A percentile compares a stretch with the other conserved stretches of the same genome.
phyloP scores from a whole-genome alignment of 2,113 vertebrate genomes.

The Craseonycteris thonglongyai region DNA sequence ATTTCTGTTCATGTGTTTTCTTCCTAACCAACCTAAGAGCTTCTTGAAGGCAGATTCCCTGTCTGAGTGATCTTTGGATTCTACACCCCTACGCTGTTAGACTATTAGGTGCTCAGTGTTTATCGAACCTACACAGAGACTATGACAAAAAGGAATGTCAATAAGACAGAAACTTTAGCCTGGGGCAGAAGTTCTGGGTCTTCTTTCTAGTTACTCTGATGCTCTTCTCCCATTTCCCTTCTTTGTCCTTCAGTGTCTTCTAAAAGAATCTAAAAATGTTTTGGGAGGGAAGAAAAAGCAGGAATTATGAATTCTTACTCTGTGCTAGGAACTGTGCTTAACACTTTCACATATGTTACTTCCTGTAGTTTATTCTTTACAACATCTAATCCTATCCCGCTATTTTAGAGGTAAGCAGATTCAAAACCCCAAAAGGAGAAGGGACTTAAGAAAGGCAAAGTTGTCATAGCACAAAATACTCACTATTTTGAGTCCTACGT shows the following conservation, averaged over 20 bases:
- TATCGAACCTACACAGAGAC: neutral
- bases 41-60: neutral
- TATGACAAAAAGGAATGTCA: neutral
- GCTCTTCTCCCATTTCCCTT: neutral
- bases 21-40: neutral
- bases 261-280: constrained; percentile 20
- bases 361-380: neutral
- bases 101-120: neutral
- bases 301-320: neutral
- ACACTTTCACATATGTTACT: neutral
- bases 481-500: neutral
- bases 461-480: neutral
- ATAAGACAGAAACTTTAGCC: neutral
- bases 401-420: constrained; percentile 25
- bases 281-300: neutral
- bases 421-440: constrained; percentile 7
- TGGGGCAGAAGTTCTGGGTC: neutral
- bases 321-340: neutral
- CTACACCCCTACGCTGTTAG: neutral
- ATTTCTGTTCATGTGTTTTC: neutral
- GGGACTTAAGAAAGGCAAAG: neutral
- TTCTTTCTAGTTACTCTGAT: neutral
- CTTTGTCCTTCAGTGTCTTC: neutral
- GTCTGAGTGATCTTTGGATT: neutral
- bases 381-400: neutral